Conservation (phyloP, 2,888 invertebrate species). For the Hedya salicella region DNA sequence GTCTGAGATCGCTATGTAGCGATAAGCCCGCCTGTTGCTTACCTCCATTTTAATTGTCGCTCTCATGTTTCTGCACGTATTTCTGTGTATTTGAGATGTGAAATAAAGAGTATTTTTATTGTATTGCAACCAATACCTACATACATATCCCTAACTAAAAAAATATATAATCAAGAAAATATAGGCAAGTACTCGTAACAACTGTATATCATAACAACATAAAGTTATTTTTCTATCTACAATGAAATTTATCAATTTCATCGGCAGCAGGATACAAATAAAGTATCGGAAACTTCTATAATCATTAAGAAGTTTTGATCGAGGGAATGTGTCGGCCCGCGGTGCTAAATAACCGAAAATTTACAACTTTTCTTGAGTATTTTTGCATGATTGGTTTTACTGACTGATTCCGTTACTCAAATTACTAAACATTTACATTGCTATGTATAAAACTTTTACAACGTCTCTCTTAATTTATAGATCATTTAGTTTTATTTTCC, state of each 20-base stretch:
- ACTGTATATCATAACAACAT: no score
- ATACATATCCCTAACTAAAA: no score
- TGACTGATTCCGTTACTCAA: background rate
- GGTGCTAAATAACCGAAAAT: conserved; percentile 20
- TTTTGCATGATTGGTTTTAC: conserved; percentile 22
- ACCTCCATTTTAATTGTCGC: no score
- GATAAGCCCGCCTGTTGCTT: no score
- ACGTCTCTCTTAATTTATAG: no score
- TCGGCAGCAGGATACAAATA: conserved; percentile 27
- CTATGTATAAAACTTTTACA: background rate
- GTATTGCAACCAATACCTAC: no score
- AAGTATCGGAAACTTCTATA: conserved; percentile 36
- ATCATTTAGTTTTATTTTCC: no score
- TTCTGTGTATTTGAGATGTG: no score
- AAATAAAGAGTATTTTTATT: no score
- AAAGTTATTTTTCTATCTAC: conserved; percentile 16
- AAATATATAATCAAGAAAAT: background rate
- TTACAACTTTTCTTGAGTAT: conserved; percentile 22
- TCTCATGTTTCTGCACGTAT: no score
- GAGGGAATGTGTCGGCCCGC: conserved; percentile 21
- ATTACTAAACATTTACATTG: background rate
- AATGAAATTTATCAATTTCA: conserved; percentile 29
- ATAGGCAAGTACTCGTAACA: conserved; percentile 10
- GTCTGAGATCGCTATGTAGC: no score
- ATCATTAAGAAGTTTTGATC: conserved; percentile 37